A percentile compares a stretch with the other conserved stretches of the same genome.
Conservation (phyloP, 2,888 invertebrate genomes). For the Sympetrum striolatum region DNA sequence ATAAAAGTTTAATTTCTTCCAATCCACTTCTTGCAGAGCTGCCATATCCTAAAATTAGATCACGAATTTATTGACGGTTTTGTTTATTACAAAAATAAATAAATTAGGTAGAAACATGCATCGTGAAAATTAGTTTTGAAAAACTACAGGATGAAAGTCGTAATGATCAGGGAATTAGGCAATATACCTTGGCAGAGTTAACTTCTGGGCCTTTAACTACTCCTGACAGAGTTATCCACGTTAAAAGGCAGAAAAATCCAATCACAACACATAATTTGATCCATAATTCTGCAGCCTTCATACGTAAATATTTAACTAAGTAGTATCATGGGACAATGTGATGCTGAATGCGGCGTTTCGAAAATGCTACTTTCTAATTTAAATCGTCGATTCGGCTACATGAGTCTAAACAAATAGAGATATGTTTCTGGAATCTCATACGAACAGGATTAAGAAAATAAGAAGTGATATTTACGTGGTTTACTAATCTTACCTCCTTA, state of each 20-base stretch:
- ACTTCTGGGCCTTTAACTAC: slow-evolving; percentile 2
- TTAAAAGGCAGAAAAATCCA: neutral
- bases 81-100: neutral
- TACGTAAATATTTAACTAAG: slow-evolving; percentile 13
- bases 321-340: neutral
- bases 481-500: no score
- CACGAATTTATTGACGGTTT: neutral
- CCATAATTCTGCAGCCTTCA: slow-evolving; percentile 32
- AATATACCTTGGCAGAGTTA: neutral
- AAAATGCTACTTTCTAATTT: neutral
- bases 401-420: neutral
- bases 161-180: neutral
- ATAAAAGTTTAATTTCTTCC: slow-evolving; percentile 46
- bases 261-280: slow-evolving; percentile 23
- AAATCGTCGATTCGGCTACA: neutral
- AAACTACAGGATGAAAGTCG: no score
- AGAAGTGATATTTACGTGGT: no score
- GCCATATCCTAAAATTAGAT: neutral
- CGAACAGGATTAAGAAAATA: neutral
- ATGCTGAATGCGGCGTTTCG: neutral
- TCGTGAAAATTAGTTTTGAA: no score
- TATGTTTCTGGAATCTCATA: neutral
- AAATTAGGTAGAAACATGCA: neutral
- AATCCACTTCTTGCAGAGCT: slow-evolving; percentile 32
- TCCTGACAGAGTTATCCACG: slow-evolving; percentile 13